Conservation (phyloP, 2,888 invertebrate genomes). For the Antitype chi region DNA sequence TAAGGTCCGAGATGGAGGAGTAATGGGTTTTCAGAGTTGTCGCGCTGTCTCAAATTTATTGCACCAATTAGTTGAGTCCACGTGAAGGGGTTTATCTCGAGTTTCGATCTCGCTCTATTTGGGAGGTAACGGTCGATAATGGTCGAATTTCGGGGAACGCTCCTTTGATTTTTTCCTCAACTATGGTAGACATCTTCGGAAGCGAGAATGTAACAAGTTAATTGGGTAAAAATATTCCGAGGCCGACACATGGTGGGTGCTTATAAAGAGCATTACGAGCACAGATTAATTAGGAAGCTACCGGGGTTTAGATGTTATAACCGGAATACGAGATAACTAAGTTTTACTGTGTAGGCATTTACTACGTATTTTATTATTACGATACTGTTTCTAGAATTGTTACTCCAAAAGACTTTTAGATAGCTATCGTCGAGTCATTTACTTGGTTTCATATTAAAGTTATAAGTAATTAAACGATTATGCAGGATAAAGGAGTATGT, state of each 20-base stretch:
- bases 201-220: slow-evolving; percentile 90
- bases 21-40: slow-evolving; percentile 81
- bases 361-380: slow-evolving; percentile 63
- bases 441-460: slow-evolving; percentile 21
- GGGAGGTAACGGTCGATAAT: slow-evolving; percentile 89
- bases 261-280: slow-evolving; percentile 79
- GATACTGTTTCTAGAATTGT: slow-evolving; percentile 64
- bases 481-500: slow-evolving; percentile 26
- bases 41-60: slow-evolving; percentile 87
- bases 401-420: slow-evolving; percentile 55
- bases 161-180: slow-evolving; percentile 79
- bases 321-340: slow-evolving; percentile 75
- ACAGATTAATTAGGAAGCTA: slow-evolving; percentile 85
- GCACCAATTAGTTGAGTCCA: slow-evolving; percentile 89
- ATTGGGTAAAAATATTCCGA: slow-evolving; percentile 87
- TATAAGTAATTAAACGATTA: slow-evolving; percentile 51
- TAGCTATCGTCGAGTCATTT: slow-evolving; percentile 42
- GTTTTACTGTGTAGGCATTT: slow-evolving; percentile 68
- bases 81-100: slow-evolving; percentile 86
- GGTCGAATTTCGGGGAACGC: slow-evolving; percentile 87
- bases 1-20: slow-evolving; percentile 78
- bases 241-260: slow-evolving; percentile 80
- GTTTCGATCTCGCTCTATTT: slow-evolving; percentile 87
- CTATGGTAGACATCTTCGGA: slow-evolving; percentile 84
- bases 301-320: slow-evolving; percentile 75